These are phyloP conservation scores for Schizaphis graminum DNA, from an alignment of 2,888 invertebrate genomes.

Conservation along the genomic window DNA sequence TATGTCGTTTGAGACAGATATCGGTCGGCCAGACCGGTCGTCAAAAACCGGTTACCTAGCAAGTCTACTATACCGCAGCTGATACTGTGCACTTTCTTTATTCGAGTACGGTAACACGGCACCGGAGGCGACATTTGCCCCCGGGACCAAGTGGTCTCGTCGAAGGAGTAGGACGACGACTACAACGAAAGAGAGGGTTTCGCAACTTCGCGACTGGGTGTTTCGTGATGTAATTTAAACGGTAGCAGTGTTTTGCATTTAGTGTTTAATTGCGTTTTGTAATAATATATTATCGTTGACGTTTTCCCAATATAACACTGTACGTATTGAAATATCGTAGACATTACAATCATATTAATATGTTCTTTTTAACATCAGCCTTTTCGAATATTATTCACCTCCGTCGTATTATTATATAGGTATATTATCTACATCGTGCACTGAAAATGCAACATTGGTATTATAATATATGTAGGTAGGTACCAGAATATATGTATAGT, in stretches of 20 bases:
- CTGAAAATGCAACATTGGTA: neutral
- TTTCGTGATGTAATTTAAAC: conserved; percentile 37
- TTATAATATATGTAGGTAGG: neutral
- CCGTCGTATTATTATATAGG: neutral
- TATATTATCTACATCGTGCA: neutral
- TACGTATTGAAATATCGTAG: neutral
- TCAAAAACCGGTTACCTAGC: conserved; percentile 38
- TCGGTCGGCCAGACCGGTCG: conserved; percentile 38
- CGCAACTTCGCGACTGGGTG: conserved; percentile 16
- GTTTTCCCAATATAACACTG: neutral
- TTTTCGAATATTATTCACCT: neutral
- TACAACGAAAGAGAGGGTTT: conserved; percentile 10
- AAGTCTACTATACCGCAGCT: neutral
- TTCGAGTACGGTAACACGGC: neutral
- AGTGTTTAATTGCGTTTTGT: conserved; percentile 23
- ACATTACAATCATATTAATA: neutral
- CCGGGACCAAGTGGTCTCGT: neutral
- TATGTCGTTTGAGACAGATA: conserved; percentile 44
- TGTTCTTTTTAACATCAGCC: neutral
- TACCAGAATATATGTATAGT: neutral
- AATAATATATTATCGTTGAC: neutral
- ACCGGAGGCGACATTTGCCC: conserved; percentile 44
- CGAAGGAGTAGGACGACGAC: neutral
- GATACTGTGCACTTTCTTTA: conserved; percentile 31
- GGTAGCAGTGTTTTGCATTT: conserved; percentile 48